Conservation (phyloP, 2,888 invertebrate genomes). For the Platerodrilus igneus region DNA sequence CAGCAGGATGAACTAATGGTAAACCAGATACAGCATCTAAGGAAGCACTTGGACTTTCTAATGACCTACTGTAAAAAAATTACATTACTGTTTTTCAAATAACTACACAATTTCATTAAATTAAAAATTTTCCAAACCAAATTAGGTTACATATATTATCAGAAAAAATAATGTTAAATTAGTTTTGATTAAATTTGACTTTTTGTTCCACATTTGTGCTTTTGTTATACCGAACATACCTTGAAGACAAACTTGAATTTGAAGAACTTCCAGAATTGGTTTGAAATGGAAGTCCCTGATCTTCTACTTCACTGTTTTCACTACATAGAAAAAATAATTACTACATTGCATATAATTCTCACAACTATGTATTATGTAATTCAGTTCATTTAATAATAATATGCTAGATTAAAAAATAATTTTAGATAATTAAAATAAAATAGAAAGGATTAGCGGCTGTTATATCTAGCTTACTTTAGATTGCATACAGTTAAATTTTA, state of each 20-base stretch:
- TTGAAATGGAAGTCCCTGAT: slow-evolving; percentile 50
- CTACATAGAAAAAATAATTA: slow-evolving; percentile 47
- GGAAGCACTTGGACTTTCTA: slow-evolving; percentile 70
- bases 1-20: slow-evolving; percentile 26
- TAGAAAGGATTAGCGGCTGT: too few species aligned
- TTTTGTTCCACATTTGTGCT: not conserved
- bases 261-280: slow-evolving; percentile 65
- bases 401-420: too few species aligned
- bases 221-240: slow-evolving; percentile 39
- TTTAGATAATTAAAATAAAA: too few species aligned
- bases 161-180: not conserved
- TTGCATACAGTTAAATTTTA: too few species aligned
- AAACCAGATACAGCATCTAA: slow-evolving; percentile 58
- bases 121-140: not conserved
- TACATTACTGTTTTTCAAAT: too few species aligned
- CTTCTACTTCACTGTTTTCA: slow-evolving; percentile 62
- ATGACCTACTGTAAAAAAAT: slow-evolving; percentile 48
- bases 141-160: not conserved
- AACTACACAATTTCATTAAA: too few species aligned
- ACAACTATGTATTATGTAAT: too few species aligned
- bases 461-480: not conserved
- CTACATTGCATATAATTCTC: too few species aligned
- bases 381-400: too few species aligned
- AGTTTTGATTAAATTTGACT: not conserved
- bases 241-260: slow-evolving; percentile 62